Evolutionary conservation across 2,888 invertebrate genomes (phyloP).

Genomic region (Perithous albicinctus): DNA sequence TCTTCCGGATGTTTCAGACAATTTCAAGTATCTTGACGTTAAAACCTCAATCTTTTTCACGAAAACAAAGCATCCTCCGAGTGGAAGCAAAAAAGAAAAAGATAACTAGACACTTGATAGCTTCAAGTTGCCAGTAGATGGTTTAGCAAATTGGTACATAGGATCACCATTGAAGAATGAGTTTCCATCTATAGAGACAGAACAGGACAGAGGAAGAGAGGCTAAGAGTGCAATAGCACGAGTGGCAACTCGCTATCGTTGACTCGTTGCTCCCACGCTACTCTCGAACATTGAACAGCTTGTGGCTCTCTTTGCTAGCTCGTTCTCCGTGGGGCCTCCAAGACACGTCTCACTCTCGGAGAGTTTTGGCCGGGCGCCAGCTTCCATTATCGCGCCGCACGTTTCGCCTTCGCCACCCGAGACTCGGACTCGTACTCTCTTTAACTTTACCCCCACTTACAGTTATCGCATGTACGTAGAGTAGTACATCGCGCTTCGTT

Average conservation of each 20-base stretch:
- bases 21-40: too few relatives aligned
- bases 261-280: conserved; percentile 14
- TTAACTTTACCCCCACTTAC: conserved; percentile 27
- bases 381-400: conserved; percentile 71
- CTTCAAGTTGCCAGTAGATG: background rate
- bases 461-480: conserved; percentile 22
- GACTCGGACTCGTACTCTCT: conserved; percentile 57
- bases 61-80: too few relatives aligned
- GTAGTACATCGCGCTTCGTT: background rate
- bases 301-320: conserved; percentile 38
- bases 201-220: too few relatives aligned
- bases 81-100: too few relatives aligned
- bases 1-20: too few relatives aligned
- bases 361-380: conserved; percentile 72
- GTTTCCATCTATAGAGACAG: conserved; percentile 11
- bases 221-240: conserved; percentile 10
- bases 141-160: conserved; percentile 49
- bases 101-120: background rate
- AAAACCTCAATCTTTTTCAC: too few relatives aligned
- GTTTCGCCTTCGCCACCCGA: conserved; percentile 64
- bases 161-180: conserved; percentile 58
- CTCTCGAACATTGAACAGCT: conserved; percentile 13
- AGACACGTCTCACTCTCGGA: conserved; percentile 61
- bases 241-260: conserved; percentile 25
- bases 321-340: conserved; percentile 60